Percentiles rank a stretch among this genome's conserved stretches.
Evolutionary conservation across 2,888 invertebrate species (phyloP).

Genomic region (Orgyia antiqua): DNA sequence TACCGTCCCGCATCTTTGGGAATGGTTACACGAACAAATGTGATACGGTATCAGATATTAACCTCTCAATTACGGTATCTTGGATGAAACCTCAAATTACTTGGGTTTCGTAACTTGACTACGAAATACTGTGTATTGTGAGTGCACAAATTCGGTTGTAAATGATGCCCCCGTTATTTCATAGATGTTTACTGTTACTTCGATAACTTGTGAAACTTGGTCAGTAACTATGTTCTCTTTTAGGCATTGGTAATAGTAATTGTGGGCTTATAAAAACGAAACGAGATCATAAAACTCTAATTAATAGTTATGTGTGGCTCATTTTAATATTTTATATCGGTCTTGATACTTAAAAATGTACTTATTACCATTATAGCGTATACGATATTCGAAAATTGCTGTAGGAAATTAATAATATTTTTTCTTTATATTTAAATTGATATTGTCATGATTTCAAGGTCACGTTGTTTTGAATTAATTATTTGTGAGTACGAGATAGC

Average conservation of each 20-base stretch:
- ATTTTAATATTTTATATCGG: no score
- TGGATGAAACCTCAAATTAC: slow-evolving; percentile 27
- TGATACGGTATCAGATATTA: slow-evolving; percentile 23
- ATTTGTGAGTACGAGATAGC: no score
- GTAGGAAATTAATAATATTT: no score
- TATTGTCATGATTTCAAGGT: no score
- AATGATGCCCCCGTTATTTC: slow-evolving; percentile 43
- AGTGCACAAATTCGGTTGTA: slow-evolving; percentile 34
- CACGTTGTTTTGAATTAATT: no score
- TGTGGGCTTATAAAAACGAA: slow-evolving; percentile 5
- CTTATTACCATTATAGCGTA: no score
- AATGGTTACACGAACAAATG: slow-evolving; percentile 26
- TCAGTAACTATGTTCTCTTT: slow-evolving; percentile 26
- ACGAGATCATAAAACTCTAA: slow-evolving; percentile 8
- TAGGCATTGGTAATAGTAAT: slow-evolving; percentile 20
- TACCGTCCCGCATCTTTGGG: slow-evolving; percentile 9
- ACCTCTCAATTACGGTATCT: slow-evolving; percentile 25
- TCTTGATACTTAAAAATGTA: no score
- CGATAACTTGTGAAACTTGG: slow-evolving; percentile 41
- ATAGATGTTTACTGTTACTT: slow-evolving; percentile 37
- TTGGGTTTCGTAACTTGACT: slow-evolving; percentile 33
- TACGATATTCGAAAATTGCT: no score
- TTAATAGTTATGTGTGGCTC: no score
- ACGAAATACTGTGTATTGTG: slow-evolving; percentile 23
- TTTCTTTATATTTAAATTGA: no score